Conservation (phyloP, 2,888 invertebrate genomes). For the Lacanobia oleracea region DNA sequence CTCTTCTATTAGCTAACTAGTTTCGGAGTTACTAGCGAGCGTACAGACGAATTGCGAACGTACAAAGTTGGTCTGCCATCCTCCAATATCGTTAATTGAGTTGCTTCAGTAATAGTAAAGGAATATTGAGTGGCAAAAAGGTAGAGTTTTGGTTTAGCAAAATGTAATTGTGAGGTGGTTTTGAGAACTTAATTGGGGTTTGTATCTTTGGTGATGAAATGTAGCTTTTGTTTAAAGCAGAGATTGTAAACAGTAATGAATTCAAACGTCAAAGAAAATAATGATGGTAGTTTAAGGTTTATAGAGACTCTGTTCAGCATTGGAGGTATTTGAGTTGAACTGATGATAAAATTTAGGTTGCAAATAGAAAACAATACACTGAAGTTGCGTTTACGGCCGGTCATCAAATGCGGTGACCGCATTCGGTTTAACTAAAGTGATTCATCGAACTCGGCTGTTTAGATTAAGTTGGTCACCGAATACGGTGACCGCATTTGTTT, state of each 20-base stretch:
- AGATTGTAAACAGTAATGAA: neutral
- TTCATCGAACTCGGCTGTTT: too few relatives aligned
- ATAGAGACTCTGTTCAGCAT: too few relatives aligned
- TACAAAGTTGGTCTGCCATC: slow-evolving; percentile 63
- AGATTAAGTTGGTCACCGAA: too few relatives aligned
- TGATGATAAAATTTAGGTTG: too few relatives aligned
- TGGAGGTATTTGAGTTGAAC: too few relatives aligned
- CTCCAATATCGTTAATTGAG: slow-evolving; percentile 73
- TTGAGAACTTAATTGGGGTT: slow-evolving; percentile 7
- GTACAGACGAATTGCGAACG: slow-evolving; percentile 64
- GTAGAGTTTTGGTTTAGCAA: slow-evolving; percentile 15
- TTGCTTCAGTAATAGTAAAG: slow-evolving; percentile 63
- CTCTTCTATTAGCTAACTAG: slow-evolving; percentile 77
- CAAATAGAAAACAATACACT: neutral
- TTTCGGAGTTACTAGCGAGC: slow-evolving; percentile 62
- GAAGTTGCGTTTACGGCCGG: too few relatives aligned
- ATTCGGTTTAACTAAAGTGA: too few relatives aligned
- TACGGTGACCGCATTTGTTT: too few relatives aligned
- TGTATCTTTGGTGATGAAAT: neutral
- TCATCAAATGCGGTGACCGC: too few relatives aligned
- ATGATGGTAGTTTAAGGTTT: neutral
- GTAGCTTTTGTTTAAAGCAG: neutral
- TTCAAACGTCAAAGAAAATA: neutral
- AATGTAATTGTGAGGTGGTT: slow-evolving; percentile 25
- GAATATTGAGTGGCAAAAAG: slow-evolving; percentile 55